phyloP scores from a whole-genome alignment of 2,888 invertebrate species.

The Polydrusus tereticollis region DNA sequence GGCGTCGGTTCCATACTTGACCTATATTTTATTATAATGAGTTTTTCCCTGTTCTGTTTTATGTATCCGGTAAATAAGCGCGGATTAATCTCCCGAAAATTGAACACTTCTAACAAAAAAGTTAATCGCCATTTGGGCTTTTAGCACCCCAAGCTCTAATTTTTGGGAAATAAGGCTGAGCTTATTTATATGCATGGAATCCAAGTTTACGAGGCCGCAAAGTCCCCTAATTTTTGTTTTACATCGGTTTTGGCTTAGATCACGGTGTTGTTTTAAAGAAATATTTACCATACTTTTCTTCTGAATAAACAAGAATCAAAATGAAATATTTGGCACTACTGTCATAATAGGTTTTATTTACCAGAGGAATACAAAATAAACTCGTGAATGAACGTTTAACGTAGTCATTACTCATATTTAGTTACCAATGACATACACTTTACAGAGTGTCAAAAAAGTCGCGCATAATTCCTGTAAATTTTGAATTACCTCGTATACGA shows the following conservation, averaged over 20 bases:
- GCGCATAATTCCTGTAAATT: no score
- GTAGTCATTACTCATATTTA: no score
- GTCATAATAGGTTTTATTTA: no score
- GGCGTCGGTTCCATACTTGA: no score
- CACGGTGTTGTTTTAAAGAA: background rate
- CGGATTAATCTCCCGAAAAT: conserved; percentile 11
- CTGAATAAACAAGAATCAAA: background rate
- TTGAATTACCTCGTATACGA: no score
- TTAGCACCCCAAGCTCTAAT: conserved; percentile 13
- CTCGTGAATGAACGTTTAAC: no score
- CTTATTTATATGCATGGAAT: conserved; percentile 21
- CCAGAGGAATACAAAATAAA: no score
- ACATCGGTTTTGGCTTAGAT: conserved; percentile 1
- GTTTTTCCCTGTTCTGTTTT: background rate
- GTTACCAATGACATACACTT: no score
- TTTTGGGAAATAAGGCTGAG: conserved; percentile 7
- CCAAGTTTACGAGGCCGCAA: conserved; percentile 13
- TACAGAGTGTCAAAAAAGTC: no score
- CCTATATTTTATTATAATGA: conserved; percentile 16
- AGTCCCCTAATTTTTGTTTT: conserved; percentile 14
- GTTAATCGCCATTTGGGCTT: conserved; percentile 17
- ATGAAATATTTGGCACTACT: background rate
- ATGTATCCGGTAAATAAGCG: conserved; percentile 4
- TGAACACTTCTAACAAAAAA: conserved; percentile 22
- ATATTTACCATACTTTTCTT: background rate